Evolutionary conservation across 2,888 invertebrate genomes (phyloP), one percentile per base, ranked within the genome.

Genomic region (Diabrotica balteata): DNA sequence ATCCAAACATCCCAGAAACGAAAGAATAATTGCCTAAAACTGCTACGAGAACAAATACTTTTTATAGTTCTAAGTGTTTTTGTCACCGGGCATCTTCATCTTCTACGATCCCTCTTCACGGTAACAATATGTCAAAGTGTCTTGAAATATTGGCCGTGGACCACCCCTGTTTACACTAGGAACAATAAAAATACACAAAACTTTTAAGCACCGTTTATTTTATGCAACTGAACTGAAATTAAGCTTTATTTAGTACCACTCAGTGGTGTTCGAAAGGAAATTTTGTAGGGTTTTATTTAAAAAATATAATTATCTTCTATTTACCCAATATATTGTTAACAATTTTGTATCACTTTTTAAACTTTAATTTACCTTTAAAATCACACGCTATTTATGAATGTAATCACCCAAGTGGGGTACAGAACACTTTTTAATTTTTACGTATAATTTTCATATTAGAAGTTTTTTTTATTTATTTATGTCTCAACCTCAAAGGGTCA

Each of bases 151-250:
- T 73, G 63, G 58, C 59, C 47, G 50, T 59, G 69, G 75, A 75
- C 75, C 75, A 75, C 75, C 75, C 75, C 62, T 71, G 72, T 72
- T 75, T 70, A 72, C 72, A 70, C 66, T 57, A 60, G 69, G 57
- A 55, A 65, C 58, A 64, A 64, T 58, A 59, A 59, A 64, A 64
- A 9, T 57, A 64, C 52, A 64, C 64, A 64, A 58, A 64, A 58
- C 50, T 57, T 61, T 63, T 55, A n/a, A 44, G 57, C 17, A 49
- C 42, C 51, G 61, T 64, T 59, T 64, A 52, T 67, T 61, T 52
- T 63, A 71, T 62, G 61, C 69, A 71, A 67, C 67, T 17, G 60
- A 67, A 60, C 64, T 17, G 65, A 70, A 52, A 61, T 61, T 52
- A 61, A 47, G 8, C 10, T 9, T 9, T 10, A 8, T 47, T 47